These are phyloP conservation scores for Remorina albescens DNA, from an alignment of 2,797 vertebrate genomes.

Conservation along the genomic window DNA sequence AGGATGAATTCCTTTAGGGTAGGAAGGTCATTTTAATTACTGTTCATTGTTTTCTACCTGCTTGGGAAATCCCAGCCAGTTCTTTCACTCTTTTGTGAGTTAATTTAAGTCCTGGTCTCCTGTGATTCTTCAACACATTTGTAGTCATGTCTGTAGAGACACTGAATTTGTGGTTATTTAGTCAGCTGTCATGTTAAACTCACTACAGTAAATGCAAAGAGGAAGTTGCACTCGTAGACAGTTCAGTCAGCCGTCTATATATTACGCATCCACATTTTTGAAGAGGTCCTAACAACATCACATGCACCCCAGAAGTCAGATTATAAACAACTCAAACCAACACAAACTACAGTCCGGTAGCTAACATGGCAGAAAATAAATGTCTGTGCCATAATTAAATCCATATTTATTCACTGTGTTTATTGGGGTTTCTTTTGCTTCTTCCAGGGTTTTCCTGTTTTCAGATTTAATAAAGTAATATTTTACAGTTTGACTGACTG, in stretches of 20 bases:
- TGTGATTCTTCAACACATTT: conserved; percentile 9
- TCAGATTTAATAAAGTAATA: too few species aligned
- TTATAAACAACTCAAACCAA: background rate
- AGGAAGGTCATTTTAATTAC: conserved; percentile 19
- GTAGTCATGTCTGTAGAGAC: conserved; percentile 5
- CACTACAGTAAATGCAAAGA: too few species aligned
- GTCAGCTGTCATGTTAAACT: background rate
- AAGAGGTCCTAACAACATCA: background rate
- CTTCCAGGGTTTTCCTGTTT: too few species aligned
- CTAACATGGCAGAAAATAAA: background rate
- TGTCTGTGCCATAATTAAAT: background rate
- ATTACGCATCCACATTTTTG: too few species aligned
- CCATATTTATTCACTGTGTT: too few species aligned
- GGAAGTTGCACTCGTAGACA: background rate
- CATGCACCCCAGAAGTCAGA: background rate
- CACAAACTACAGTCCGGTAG: background rate
- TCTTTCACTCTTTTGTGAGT: conserved; percentile 26
- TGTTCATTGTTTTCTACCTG: conserved; percentile 19
- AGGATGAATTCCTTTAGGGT: conserved; percentile 7
- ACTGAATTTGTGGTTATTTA: background rate
- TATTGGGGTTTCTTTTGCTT: too few species aligned
- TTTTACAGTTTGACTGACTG: too few species aligned
- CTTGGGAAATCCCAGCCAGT: conserved; percentile 7
- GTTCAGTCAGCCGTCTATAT: background rate
- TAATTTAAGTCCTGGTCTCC: conserved; percentile 9